Percentiles rank a stretch among this genome's conserved stretches.
Evolutionary conservation across 2,888 invertebrate species (phyloP).

Genomic region (Cosmorhoe ocellata): DNA sequence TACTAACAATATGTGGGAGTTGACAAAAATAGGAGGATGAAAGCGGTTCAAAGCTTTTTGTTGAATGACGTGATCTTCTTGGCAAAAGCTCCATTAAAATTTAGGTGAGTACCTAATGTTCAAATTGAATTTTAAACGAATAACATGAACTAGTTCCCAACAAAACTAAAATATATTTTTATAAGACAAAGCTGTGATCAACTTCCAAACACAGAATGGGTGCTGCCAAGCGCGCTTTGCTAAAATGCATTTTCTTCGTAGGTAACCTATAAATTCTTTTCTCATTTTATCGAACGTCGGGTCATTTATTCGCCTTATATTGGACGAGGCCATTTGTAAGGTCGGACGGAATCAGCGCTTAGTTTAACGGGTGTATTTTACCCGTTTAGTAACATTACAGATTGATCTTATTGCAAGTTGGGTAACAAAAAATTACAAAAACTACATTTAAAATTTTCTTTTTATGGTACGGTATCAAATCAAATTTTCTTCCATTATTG

Average conservation of each 20-base stretch:
- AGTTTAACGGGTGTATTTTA: slow-evolving; percentile 16
- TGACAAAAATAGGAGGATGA: too few species aligned
- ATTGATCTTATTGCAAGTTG: slow-evolving; percentile 7
- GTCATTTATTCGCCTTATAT: slow-evolving; percentile 71
- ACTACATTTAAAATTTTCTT: too few species aligned
- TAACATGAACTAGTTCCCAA: background rate
- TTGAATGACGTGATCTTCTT: too few species aligned
- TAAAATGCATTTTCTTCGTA: slow-evolving; percentile 55
- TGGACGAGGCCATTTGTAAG: slow-evolving; percentile 48
- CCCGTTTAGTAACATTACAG: slow-evolving; percentile 9
- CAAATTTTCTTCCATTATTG: too few species aligned
- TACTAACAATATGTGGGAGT: too few species aligned
- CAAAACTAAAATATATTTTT: slow-evolving; percentile 13
- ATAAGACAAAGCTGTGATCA: slow-evolving; percentile 18
- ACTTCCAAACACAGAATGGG: slow-evolving; percentile 21
- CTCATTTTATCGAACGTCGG: slow-evolving; percentile 60
- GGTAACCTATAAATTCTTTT: slow-evolving; percentile 61
- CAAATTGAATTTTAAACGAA: background rate
- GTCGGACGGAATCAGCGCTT: slow-evolving; percentile 20
- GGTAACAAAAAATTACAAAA: background rate
- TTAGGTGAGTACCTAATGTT: background rate
- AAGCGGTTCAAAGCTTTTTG: too few species aligned
- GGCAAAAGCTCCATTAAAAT: too few species aligned
- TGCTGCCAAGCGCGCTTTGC: slow-evolving; percentile 29
- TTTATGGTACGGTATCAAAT: too few species aligned